Base-by-base conservation (phyloP, 2,888 invertebrate species). In the Drosophila subsilvestris region DNA sequence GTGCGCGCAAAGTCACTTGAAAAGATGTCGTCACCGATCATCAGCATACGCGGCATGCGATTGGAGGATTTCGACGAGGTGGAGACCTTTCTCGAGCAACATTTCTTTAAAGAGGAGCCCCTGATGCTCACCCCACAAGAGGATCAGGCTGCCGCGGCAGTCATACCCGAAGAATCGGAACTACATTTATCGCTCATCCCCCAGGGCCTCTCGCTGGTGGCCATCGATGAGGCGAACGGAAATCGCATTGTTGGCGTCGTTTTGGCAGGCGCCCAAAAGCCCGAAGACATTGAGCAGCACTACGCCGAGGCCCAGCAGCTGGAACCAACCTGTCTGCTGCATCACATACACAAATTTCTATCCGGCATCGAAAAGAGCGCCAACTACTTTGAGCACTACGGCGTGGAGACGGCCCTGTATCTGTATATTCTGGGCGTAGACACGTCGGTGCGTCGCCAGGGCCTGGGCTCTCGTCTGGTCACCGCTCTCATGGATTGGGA, bases 401-500 rank as follows among this genome's bases (percentile, higher is more conserved):
- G 69, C 10, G 63, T 86, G 0, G 4, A 54, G 1, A 70, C 68
- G 27, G 71, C 78, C 9, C 57, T 90, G 0, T 85, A 89, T 59
- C 57, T 84, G 12, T 73, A 76, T 44, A 75, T 57, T 29, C 49
- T 86, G 1, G 56, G 70, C 3, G 90, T 78, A 63, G 88, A 66
- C 54, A 18, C 57, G 0, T 32, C 72, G 0, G 32, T 79, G 9
- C 63, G 78, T 10, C 83, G 90, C 0, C 79, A 81, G 25, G 79
- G 84, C 3, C 32, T 90, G 42, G 90, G 89, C 18, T 44, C 77
- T 0, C 78, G 74, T 9, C 69, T 90, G 7, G 79, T 83, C 5
- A 47, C 61, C 20, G 69, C 75, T 6, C 63, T 81, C 8, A 78
- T 88, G 20, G 78, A 85, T 5, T 80, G 50, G 90, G 78, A 0